A percentile compares a stretch with the other conserved stretches of the same genome.
Evolutionary conservation across 2,797 vertebrate species (phyloP).

Genomic region (Yasuhikotakia modesta): DNA sequence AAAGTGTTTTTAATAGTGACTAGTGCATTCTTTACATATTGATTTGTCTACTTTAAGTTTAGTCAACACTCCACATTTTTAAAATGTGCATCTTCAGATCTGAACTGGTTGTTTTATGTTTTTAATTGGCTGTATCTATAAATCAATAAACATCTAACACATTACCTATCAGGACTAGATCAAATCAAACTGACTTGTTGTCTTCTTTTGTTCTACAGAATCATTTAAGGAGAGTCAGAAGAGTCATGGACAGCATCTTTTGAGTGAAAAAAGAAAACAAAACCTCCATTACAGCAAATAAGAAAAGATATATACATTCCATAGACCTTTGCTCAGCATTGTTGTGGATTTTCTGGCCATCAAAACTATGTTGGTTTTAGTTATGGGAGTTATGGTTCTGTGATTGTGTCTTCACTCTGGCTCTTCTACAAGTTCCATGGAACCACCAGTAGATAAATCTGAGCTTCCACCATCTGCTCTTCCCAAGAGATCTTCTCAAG

Average conservation of each 20-base stretch:
- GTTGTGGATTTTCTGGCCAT: conserved; percentile 4
- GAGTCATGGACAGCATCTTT: not conserved
- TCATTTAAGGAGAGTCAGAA: not conserved
- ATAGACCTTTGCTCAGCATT: not conserved
- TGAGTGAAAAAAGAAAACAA: conserved; percentile 5
- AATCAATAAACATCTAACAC: conserved; percentile 1
- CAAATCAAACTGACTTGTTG: not conserved
- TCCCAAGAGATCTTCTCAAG: conserved; percentile 42
- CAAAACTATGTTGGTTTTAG: not conserved
- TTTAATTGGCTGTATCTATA: not conserved
- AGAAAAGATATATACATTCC: not conserved
- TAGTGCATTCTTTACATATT: not conserved
- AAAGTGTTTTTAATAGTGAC: not conserved
- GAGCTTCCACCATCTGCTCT: conserved; percentile 43
- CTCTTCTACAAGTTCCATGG: conserved; percentile 3
- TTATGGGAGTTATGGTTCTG: not conserved
- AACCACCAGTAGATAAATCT: conserved; percentile 64
- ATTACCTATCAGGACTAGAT: not conserved
- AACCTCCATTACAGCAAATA: not conserved
- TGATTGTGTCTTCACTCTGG: conserved; percentile 15
- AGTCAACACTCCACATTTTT: not conserved
- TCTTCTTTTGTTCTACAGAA: conserved; percentile 19
- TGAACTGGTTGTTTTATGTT: not conserved
- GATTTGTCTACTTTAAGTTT: not conserved
- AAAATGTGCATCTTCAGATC: not conserved